Percentiles rank a stretch among this genome's conserved stretches.
phyloP scores from a whole-genome alignment of 2,888 invertebrate genomes.

The Ochropleura plecta region DNA sequence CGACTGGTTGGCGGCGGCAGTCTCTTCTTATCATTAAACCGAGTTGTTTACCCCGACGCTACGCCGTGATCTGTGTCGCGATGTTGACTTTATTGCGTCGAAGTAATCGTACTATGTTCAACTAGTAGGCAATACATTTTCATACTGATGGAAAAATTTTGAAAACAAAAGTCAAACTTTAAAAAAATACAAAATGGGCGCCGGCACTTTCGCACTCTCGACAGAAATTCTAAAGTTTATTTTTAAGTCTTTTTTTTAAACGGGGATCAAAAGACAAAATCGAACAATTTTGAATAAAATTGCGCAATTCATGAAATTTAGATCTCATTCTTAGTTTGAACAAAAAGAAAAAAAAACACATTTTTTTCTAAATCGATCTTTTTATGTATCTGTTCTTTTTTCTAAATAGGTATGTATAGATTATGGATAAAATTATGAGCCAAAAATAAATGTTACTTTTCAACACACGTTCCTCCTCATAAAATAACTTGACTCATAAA shows the following conservation, averaged over 20 bases:
- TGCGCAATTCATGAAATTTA: too few species aligned
- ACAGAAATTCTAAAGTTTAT: not conserved
- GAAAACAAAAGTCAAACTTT: constrained; percentile 3
- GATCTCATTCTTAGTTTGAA: too few species aligned
- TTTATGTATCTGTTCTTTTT: too few species aligned
- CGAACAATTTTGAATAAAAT: too few species aligned
- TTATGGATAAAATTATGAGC: not conserved
- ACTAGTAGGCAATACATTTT: constrained; percentile 39
- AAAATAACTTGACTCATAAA: constrained; percentile 27
- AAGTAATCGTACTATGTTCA: constrained; percentile 64
- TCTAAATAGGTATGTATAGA: too few species aligned
- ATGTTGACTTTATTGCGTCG: constrained; percentile 74
- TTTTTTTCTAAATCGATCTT: too few species aligned
- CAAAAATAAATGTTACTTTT: constrained; percentile 14
- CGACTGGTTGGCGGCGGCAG: constrained; percentile 83
- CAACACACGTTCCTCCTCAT: constrained; percentile 12
- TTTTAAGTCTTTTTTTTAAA: not conserved
- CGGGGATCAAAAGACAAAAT: too few species aligned
- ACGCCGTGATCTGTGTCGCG: constrained; percentile 82
- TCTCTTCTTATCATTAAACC: constrained; percentile 82
- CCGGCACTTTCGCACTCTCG: not conserved
- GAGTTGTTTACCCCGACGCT: constrained; percentile 83
- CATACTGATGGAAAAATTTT: constrained; percentile 21
- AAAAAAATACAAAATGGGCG: not conserved
- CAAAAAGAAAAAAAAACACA: too few species aligned